Conservation (phyloP, 2,888 invertebrate genomes). For the Tipula vernalis region DNA sequence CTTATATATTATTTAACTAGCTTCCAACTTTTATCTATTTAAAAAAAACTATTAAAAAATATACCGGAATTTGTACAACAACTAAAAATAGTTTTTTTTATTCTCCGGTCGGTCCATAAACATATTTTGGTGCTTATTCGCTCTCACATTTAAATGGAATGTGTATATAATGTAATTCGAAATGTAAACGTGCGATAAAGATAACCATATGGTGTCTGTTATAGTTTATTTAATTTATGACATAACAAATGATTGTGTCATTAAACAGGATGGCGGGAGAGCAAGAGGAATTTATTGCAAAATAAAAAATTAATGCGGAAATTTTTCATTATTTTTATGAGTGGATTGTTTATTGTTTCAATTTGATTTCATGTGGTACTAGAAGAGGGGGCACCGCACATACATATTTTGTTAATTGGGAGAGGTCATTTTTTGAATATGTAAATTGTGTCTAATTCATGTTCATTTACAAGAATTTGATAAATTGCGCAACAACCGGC, state of each 20-base stretch:
- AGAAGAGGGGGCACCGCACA: background rate
- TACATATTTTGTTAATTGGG: background rate
- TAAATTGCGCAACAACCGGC: background rate
- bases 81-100: background rate
- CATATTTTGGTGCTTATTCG: background rate
- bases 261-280: background rate
- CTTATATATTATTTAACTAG: background rate
- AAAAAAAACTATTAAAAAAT: background rate
- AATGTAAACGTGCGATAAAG: background rate
- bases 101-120: background rate
- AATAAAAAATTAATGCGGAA: background rate
- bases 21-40: background rate
- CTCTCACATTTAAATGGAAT: background rate
- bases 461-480: background rate
- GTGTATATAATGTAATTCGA: background rate
- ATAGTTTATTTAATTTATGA: background rate
- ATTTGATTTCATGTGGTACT: background rate
- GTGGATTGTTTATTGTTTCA: background rate
- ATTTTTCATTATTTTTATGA: background rate
- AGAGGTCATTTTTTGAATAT: background rate
- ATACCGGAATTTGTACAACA: background rate
- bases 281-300: background rate
- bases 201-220: background rate
- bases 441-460: background rate
- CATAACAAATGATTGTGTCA: background rate